These are phyloP conservation scores for Brachionus angularis DNA, from an alignment of 1,140 invertebrate species.

Conservation along the genomic window DNA sequence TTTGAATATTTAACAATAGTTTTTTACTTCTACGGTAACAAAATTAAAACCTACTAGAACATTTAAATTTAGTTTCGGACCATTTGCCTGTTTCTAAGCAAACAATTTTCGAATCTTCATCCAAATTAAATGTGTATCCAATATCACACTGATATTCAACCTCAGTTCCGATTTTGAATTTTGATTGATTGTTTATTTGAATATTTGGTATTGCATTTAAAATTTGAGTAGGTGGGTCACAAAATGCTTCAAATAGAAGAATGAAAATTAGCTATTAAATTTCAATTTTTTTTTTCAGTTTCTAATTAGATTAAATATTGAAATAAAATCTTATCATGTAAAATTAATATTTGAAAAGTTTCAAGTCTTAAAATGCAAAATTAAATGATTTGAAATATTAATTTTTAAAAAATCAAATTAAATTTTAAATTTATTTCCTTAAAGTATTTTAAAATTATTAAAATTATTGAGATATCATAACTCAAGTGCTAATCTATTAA, in stretches of 20 bases:
- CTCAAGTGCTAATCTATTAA: no score
- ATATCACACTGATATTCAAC: slow-evolving; percentile 41
- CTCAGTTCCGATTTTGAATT: slow-evolving; percentile 30
- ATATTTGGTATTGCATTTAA: slow-evolving; percentile 37
- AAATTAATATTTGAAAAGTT: no score
- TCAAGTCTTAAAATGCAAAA: no score
- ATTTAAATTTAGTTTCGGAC: slow-evolving; percentile 36
- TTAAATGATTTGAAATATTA: no score
- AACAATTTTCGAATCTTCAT: not conserved
- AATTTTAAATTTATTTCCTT: no score
- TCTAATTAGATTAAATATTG: not conserved
- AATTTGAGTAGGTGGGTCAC: not conserved
- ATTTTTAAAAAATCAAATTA: no score
- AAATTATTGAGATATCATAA: no score
- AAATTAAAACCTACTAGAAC: not conserved
- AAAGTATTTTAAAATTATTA: no score
- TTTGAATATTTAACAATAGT: no score
- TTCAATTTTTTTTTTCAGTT: not conserved
- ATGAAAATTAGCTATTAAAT: not conserved
- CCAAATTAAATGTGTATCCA: not conserved
- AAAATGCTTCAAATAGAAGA: slow-evolving; percentile 3
- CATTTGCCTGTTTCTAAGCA: slow-evolving; percentile 21
- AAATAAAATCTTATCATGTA: no score
- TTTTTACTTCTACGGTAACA: no score
- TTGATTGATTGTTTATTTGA: not conserved